These are phyloP conservation scores for Corythornis vintsioides DNA, from an alignment of 2,113 vertebrate genomes.

Conservation along the genomic window DNA sequence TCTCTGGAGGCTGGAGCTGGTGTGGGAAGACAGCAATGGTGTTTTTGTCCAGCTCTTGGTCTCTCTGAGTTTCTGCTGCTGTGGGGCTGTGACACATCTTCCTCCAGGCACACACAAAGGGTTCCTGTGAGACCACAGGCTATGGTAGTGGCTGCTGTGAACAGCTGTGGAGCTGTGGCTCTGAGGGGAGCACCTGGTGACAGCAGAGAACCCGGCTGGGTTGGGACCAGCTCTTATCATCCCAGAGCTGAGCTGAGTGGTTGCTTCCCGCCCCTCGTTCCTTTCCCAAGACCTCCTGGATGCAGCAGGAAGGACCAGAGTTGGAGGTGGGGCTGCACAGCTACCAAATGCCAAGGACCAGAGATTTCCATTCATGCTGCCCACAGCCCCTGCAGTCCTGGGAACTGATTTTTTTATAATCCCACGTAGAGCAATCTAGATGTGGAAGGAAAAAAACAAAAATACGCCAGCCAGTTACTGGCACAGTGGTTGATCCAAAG, in stretches of 20 bases:
- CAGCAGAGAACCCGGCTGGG: background rate
- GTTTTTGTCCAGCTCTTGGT: background rate
- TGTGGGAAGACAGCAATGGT: background rate
- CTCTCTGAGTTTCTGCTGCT: background rate
- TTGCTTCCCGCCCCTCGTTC: background rate
- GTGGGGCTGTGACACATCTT: background rate
- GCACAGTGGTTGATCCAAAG: background rate
- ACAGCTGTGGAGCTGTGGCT: background rate
- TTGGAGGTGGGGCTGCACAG: background rate
- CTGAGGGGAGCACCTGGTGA: fast-evolving
- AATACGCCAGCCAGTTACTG: background rate
- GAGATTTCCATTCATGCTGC: background rate
- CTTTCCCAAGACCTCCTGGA: background rate
- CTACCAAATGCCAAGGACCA: background rate
- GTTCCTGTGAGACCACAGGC: fast-evolving
- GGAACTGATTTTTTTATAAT: background rate
- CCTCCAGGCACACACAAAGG: background rate
- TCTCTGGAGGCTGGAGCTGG: background rate
- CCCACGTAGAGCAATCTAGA: background rate
- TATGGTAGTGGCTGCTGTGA: background rate
- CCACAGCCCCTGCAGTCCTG: background rate
- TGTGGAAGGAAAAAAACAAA: background rate
- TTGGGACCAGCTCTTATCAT: background rate
- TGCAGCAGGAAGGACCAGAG: background rate
- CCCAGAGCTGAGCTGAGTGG: background rate